phyloP scores from a whole-genome alignment of 1,140 invertebrate species.

The Drosophila subobscura region DNA sequence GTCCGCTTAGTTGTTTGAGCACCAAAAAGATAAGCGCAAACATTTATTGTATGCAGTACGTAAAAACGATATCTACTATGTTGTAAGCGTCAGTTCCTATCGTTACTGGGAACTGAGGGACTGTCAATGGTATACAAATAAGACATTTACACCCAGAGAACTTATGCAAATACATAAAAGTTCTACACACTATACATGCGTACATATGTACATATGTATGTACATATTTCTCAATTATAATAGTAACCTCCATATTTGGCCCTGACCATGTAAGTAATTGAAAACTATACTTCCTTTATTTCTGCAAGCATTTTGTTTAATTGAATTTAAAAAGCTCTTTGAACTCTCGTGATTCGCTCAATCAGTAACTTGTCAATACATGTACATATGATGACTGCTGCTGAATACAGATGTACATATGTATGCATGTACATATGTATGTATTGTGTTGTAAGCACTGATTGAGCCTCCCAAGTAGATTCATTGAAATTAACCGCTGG shows the following conservation, averaged over 20 bases:
- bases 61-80: constrained; percentile 17
- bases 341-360: constrained; percentile 55
- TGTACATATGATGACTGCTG: background rate
- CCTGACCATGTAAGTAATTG: constrained; percentile 9
- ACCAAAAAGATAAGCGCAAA: constrained; percentile 12
- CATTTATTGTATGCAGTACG: constrained; percentile 19
- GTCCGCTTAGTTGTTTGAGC: no score
- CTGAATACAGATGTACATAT: constrained; percentile 8
- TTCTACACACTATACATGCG: background rate
- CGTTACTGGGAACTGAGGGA: constrained; percentile 14
- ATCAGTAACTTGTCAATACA: constrained; percentile 46
- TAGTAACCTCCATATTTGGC: constrained; percentile 21
- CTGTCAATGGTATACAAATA: constrained; percentile 27
- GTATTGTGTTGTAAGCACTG: no score
- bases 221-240: background rate
- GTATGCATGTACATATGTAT: background rate
- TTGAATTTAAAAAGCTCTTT: constrained; percentile 41
- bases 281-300: constrained; percentile 13
- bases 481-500: no score
- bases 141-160: constrained; percentile 2
- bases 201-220: no score
- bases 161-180: constrained; percentile 24
- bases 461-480: no score
- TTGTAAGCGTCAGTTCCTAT: constrained; percentile 14
- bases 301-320: constrained; percentile 20